Evolutionary conservation across 2,113 vertebrate genomes (phyloP), one percentile per base, ranked within the genome.

Genomic region (Corvus hawaiiensis): DNA sequence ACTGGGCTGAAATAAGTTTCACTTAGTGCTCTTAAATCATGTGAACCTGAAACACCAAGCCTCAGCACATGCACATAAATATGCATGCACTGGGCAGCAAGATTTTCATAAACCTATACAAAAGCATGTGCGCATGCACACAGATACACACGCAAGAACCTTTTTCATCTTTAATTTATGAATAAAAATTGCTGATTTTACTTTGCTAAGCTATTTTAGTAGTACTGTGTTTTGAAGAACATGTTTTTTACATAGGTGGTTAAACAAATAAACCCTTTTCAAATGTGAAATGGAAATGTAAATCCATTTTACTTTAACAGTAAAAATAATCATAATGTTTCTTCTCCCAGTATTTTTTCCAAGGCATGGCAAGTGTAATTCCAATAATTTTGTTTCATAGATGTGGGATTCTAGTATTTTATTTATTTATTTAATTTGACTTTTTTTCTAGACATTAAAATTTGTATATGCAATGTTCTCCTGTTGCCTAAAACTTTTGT

Each of bases 111-210:
- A 26, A 52, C 7, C 1, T 8, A 3, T 24, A 37, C 2, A 22
- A 15, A 94, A 63, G 0, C 2, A 32, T 0, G 0, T 27, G 3
- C 9, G 3, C 2, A 6, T 4, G 17, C 4, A 33, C 4, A 43
- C 3, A 27, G 21, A 62, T 1, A 15, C 4, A 9, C 16, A 35
- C 35, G 21, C 4, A 52, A 48, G 6, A 61, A 4, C 1, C 9
- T 27, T 41, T 74, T 61, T 27, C 3, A 23, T 49, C 6, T 55
- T 55, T 39, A 68, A 43, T n/a, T 83, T 44, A 28, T 15, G 1
- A 18, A 39, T n/a, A 49, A 79, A 83, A 84, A 20, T 15, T 15
- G 21, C 5, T 7, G 4, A 20, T 35, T 80, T 87, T 66, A 51
- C 4, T 43, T 9, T 52, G 13, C 9, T 39, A 48, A 51, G 9